Evolutionary conservation across 2,113 vertebrate species (phyloP).

Genomic region (Poecile atricapillus): DNA sequence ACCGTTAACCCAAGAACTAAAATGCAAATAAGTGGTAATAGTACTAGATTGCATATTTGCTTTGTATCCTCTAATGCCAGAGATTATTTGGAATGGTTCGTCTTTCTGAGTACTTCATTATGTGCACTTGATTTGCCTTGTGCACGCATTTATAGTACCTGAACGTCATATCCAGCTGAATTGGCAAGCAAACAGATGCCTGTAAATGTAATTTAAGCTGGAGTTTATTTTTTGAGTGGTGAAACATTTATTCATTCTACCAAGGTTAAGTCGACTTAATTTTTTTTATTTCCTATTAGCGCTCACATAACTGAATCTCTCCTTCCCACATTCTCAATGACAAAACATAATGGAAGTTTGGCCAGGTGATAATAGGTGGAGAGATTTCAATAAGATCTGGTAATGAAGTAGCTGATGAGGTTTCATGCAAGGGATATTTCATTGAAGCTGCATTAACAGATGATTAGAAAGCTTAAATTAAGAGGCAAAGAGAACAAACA

Average conservation of each 20-base stretch:
- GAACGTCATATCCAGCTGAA: neutral
- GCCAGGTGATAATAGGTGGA: constrained; percentile 6
- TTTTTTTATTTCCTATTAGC: neutral
- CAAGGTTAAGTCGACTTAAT: neutral
- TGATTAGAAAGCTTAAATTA: constrained; percentile 47
- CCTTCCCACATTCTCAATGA: neutral
- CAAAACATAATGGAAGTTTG: constrained; percentile 26
- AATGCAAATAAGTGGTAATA: neutral
- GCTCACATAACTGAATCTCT: neutral
- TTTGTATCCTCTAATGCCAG: neutral
- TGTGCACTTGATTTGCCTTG: neutral
- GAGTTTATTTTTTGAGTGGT: neutral
- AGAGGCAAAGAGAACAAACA: constrained; percentile 24
- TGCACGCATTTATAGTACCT: neutral
- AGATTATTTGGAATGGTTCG: neutral
- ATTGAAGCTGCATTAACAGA: constrained; percentile 25
- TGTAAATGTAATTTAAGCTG: neutral
- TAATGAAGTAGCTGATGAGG: constrained; percentile 46
- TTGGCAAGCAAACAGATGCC: neutral
- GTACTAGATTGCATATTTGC: neutral
- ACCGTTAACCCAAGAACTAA: neutral
- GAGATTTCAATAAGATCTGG: constrained; percentile 13
- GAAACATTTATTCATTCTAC: neutral
- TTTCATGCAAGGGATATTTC: constrained; percentile 31
- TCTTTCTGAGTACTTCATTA: neutral